Base-by-base conservation (phyloP, 2,888 invertebrate genomes). In the Pristionchus arcanus region DNA sequence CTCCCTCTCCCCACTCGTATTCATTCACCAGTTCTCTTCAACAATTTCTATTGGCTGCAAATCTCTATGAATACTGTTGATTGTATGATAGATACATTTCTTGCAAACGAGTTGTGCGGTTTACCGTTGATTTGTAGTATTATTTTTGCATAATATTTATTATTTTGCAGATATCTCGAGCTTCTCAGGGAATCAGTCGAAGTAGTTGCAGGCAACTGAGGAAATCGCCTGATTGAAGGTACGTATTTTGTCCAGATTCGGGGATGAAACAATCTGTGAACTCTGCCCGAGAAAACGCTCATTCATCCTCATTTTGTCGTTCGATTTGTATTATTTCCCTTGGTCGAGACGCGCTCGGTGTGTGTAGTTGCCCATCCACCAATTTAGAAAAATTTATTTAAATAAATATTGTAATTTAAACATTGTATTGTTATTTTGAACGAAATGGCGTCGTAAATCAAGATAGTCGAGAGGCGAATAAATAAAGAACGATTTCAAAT, bases 301-400 rank as follows among this genome's bases (percentile, higher is more conserved):
- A 21, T 49, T 81, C 28, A 53, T 63, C 63, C 21, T 77, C 11
- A 25, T 2, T 42, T 77, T 42, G 21, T 53, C 49, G 81, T 81
- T 53, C 49, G 28, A 25, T 81, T 81, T 81, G 81, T 77, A 42
- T 37, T 42, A 42, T 68, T 74, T 74, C 74, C 21, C 74, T 71
- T 25, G 49, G 13, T 28, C 37, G 81, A 81, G 81, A 21, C 28
- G 81, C 81, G 81, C 81, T 81, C 81, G 81, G 81, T 81, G 81
- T 81, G 42, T 28, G 81, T 81, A 81, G 81, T 81, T 81, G 49
- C 49, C 81, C 81, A 81, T 81, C 81, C 81, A 81, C 74, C 31
- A 66, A 25, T 74, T 74, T 74, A 1, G 74, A 74, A 28, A 15
- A 34, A 74, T 42, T 74, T 74, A 74, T 74, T 37, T 42, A 21